Percentiles rank a stretch among this genome's conserved stretches.
These are phyloP conservation scores for Vombatus ursinus DNA, from an alignment of 2,113 vertebrate genomes.

Conservation along the genomic window DNA sequence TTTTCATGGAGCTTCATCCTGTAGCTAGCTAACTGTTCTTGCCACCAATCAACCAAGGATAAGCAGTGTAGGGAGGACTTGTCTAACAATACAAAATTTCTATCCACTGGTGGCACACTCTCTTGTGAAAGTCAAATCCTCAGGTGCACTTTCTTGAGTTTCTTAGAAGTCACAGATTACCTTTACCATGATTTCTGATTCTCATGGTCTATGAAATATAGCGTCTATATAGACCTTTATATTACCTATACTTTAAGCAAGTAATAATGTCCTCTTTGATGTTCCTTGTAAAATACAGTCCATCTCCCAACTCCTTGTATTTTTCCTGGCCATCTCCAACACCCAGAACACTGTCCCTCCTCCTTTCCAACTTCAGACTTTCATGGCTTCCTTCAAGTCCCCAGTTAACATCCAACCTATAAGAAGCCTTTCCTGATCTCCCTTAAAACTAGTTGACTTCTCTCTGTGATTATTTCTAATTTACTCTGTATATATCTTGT, in stretches of 20 bases:
- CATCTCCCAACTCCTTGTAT: too few species aligned
- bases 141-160: background rate
- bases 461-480: background rate
- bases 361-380: too few species aligned
- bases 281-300: too few species aligned
- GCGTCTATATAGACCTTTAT: too few species aligned
- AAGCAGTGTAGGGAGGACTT: background rate
- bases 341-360: too few species aligned
- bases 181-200: background rate
- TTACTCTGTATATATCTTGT: background rate
- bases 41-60: background rate
- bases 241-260: too few species aligned
- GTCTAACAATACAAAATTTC: background rate
- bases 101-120: background rate
- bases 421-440: background rate
- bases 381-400: background rate
- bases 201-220: too few species aligned
- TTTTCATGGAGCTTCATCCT: background rate
- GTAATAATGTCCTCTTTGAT: too few species aligned
- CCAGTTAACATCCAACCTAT: background rate
- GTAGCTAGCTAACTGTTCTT: background rate
- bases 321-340: too few species aligned
- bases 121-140: background rate
- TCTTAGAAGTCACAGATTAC: background rate
- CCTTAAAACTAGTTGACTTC: background rate